Evolutionary conservation across 1,140 invertebrate species (phyloP).

Genomic region (Lepidurus arcticus): DNA sequence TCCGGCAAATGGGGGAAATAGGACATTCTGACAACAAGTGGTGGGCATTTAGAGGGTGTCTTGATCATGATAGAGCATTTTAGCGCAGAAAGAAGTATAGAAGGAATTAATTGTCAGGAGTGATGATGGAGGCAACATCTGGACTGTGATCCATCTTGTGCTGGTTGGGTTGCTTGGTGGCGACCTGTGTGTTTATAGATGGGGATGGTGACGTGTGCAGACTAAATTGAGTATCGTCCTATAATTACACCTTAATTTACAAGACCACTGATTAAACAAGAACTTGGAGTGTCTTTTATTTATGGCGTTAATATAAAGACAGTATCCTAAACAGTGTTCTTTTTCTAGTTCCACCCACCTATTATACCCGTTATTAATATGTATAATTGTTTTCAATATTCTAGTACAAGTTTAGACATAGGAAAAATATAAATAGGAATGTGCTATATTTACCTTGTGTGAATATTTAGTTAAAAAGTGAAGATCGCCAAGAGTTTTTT

Average conservation of each 20-base stretch:
- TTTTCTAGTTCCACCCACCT: too few relatives aligned
- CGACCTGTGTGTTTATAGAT: background rate
- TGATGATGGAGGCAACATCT: slow-evolving; percentile 19
- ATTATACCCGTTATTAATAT: too few relatives aligned
- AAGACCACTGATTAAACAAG: background rate
- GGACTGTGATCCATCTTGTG: slow-evolving; percentile 4
- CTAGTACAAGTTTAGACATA: too few relatives aligned
- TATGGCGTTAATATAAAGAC: too few relatives aligned
- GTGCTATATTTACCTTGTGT: too few relatives aligned
- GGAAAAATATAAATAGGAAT: too few relatives aligned
- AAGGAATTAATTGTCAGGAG: background rate
- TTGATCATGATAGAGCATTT: slow-evolving; percentile 22
- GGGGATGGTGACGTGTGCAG: background rate
- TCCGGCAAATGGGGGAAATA: background rate
- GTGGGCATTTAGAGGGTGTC: slow-evolving; percentile 9
- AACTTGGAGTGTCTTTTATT: too few relatives aligned
- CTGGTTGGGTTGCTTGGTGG: background rate
- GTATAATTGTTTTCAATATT: too few relatives aligned
- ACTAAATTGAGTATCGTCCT: background rate
- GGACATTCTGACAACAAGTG: slow-evolving; percentile 9
- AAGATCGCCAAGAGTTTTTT: too few relatives aligned
- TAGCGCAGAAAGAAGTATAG: background rate
- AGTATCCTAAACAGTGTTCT: too few relatives aligned
- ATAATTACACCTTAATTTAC: background rate
- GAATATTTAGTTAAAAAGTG: too few relatives aligned